Evolutionary conservation across 2,113 vertebrate genomes (phyloP), one percentile per base, ranked within the genome.

Genomic region (Rhinogobius similis): DNA sequence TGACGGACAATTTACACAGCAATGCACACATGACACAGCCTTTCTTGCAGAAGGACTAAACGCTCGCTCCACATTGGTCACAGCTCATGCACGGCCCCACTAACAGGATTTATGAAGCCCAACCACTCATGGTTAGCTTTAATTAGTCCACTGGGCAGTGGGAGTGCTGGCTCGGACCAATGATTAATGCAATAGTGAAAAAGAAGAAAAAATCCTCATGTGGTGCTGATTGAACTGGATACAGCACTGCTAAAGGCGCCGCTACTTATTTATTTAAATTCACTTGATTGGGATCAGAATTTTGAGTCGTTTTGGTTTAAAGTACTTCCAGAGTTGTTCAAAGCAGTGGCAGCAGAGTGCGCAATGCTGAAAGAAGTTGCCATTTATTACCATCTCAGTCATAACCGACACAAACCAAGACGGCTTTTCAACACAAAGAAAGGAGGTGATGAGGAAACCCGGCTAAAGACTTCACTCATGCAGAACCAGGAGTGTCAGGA

Each of bases 371-470:
- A 86, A 91, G 82, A 77, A 79, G 76, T 20, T 71, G 67, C 81
- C 80, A 85, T 89, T 88, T 89, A 88, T 90, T 86, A 88, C 76
- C 18, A 21, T 79, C 86, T 82, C 79, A 79, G 74, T 83, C 70
- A 67, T 73, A 68, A 72, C 68, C 68, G 68, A 71, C 56, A 87
- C 76, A 82, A 77, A 81, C 10, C 76, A 87, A 68, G 76, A 58
- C 75, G 76, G 87, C 85, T 62, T 91, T 86, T 90, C 92, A 93
- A 82, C 89, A 85, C 0, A 32, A 71, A 82, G 79, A 86, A 86
- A 79, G 67, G 73, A 78, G 67, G 83, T 82, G 87, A 84, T 72
- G 82, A 84, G 67, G 68, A 82, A 85, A 75, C 65, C 63, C 46
- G 50, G 61, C 68, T 81, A 79, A 83, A 89, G 82, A 75, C 69